Conservation (phyloP, 2,113 vertebrate species). For the Leptosomus discolor region DNA sequence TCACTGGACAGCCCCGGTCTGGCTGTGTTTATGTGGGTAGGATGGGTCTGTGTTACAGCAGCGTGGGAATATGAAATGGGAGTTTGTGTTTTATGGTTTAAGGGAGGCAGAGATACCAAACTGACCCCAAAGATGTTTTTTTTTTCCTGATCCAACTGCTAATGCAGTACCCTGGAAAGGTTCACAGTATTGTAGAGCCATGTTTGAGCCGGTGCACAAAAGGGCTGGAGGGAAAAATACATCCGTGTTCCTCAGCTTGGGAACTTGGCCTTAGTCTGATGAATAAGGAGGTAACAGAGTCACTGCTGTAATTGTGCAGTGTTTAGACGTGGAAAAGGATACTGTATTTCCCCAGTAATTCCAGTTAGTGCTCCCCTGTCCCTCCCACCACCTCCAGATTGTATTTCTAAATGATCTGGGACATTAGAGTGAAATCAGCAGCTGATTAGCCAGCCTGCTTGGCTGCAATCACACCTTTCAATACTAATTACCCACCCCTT, state of each 20-base stretch:
- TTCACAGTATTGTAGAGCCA: accelerated
- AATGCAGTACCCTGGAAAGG: not conserved
- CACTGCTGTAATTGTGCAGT: slow-evolving; percentile 37
- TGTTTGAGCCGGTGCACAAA: accelerated
- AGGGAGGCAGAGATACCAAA: not conserved
- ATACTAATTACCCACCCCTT: slow-evolving; percentile 67
- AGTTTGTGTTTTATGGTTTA: not conserved
- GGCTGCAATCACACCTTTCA: slow-evolving; percentile 80
- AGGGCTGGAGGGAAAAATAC: not conserved
- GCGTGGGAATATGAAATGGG: not conserved
- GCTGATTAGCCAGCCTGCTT: slow-evolving; percentile 70
- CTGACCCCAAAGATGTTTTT: not conserved
- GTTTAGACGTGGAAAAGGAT: slow-evolving; percentile 75
- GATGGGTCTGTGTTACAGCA: not conserved
- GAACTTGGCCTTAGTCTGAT: not conserved
- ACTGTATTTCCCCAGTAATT: slow-evolving; percentile 66
- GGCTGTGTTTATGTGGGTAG: accelerated
- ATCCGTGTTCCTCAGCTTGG: not conserved
- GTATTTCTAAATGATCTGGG: slow-evolving; percentile 68
- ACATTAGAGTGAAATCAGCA: slow-evolving; percentile 68
- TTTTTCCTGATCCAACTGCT: not conserved
- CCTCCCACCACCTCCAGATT: slow-evolving; percentile 48
- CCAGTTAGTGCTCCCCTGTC: slow-evolving; percentile 41
- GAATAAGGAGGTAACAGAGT: not conserved
- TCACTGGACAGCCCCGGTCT: accelerated